Conservation (phyloP, 2,888 invertebrate genomes). For the Drosophila neoperkinsi region DNA sequence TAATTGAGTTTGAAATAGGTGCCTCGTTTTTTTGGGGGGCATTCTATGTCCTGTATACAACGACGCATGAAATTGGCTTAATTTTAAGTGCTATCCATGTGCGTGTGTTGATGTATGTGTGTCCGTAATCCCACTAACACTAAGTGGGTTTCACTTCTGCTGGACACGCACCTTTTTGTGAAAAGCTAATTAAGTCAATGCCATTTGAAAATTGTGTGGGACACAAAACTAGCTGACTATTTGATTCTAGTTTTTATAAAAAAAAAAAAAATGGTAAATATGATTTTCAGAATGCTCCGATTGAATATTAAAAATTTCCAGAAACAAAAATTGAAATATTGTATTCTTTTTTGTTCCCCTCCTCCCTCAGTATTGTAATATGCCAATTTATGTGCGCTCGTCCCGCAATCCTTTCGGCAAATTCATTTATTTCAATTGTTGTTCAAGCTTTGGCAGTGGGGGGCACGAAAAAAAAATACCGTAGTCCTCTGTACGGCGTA, state of each 20-base stretch:
- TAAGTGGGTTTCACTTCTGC: constrained; percentile 21
- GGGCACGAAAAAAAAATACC: constrained; percentile 25
- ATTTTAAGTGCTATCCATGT: constrained; percentile 45
- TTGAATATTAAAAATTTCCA: constrained; percentile 30
- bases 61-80: constrained; percentile 76
- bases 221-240: constrained; percentile 14
- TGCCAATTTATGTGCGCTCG: constrained; percentile 58
- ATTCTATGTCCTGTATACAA: constrained; percentile 31
- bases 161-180: constrained; percentile 38
- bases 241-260: constrained; percentile 42
- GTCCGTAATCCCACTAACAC: constrained; percentile 9
- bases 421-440: constrained; percentile 82
- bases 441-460: constrained; percentile 45
- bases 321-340: constrained; percentile 20
- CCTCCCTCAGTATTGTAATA: constrained; percentile 40
- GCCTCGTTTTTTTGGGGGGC: constrained; percentile 44
- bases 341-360: constrained; percentile 2
- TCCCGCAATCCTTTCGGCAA: constrained; percentile 67
- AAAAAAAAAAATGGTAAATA: not conserved
- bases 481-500: constrained; percentile 62
- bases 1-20: constrained; percentile 81
- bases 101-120: constrained; percentile 5
- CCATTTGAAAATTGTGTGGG: constrained; percentile 17
- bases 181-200: constrained; percentile 44
- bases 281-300: constrained; percentile 10